Evolutionary conservation across 2,888 invertebrate species (phyloP), one percentile per base, ranked within the genome.

Genomic region (Drosophila paucipuncta): DNA sequence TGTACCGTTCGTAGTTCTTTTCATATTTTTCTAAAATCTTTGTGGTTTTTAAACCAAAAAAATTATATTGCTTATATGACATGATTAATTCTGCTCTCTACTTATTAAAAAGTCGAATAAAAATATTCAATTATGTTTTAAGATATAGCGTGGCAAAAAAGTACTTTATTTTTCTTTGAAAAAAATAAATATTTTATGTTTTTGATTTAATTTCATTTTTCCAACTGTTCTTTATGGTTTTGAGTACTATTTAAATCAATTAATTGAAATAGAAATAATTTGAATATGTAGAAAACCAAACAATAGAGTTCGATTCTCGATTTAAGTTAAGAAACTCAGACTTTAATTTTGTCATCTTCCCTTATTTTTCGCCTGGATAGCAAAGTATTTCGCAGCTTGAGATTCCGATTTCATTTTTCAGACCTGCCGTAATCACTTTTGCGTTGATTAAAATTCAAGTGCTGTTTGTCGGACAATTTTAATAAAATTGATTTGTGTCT

Each of bases 401-500:
- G 25, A 33, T 10, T 39, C 7, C 13, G 13, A n/a, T 18, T 37
- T 18, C 4, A 18, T 49, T 11, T 53, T 72, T 61, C 16, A 37
- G 31, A 43, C 13, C 52, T 52, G 30, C 16, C 35, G 49, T 33
- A 11, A 64, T 63, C 43, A 49, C 31, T 60, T 69, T 31, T 61
- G 58, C 33, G 35, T 18, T 35, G 55, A 72, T 72, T 80, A 47
- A 65, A 67, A 76, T 73, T 65, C 73, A 76, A 79, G 68, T 73
- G 68, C 22, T 77, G 76, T 71, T 64, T 68, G 63, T 68, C 62
- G 64, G 57, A 71, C 68, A 78, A 70, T 83, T 73, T 84, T 72
- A 87, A 72, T 84, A 68, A 70, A 89, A 85, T 84, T 73, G 85
- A 89, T 65, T 89, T 87, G 67, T 47, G 55, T 70, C 65, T 89